These are phyloP conservation scores for Pocota personata DNA, from an alignment of 2,888 invertebrate genomes.

Conservation along the genomic window DNA sequence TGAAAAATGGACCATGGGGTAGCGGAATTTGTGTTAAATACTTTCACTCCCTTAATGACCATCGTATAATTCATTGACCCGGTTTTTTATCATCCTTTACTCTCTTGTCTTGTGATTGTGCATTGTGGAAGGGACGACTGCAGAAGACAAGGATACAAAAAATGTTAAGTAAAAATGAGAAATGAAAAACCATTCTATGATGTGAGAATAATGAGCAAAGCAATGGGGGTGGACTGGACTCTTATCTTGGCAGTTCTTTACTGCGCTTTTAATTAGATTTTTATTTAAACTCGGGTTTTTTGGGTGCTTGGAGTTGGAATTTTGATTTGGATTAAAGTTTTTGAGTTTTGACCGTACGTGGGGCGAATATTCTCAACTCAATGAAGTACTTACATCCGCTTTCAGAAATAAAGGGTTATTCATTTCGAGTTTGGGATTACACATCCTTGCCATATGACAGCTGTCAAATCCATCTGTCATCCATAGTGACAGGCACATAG, in stretches of 20 bases:
- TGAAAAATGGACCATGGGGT: constrained; percentile 2
- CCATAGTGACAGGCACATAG: no score
- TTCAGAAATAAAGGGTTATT: no score
- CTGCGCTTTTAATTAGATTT: constrained; percentile 30
- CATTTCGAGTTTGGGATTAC: no score
- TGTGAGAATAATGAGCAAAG: constrained; percentile 32
- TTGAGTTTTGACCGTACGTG: not conserved
- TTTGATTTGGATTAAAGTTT: constrained; percentile 30
- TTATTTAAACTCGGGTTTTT: constrained; percentile 7
- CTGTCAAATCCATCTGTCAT: no score
- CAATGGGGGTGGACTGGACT: not conserved
- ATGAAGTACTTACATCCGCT: no score
- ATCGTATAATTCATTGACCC: constrained; percentile 41
- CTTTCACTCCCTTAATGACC: constrained; percentile 33
- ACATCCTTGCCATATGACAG: no score
- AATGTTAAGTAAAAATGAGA: not conserved
- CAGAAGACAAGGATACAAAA: constrained; percentile 1
- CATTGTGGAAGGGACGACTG: not conserved
- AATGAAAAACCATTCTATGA: constrained; percentile 4
- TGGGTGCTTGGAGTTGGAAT: not conserved
- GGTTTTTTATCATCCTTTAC: constrained; percentile 23
- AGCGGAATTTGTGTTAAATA: constrained; percentile 32
- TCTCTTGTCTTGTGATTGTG: constrained; percentile 8
- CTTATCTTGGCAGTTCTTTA: not conserved
- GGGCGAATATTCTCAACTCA: no score